Conservation (phyloP, 2,797 vertebrate genomes). For the Hozukius guyotensis region DNA sequence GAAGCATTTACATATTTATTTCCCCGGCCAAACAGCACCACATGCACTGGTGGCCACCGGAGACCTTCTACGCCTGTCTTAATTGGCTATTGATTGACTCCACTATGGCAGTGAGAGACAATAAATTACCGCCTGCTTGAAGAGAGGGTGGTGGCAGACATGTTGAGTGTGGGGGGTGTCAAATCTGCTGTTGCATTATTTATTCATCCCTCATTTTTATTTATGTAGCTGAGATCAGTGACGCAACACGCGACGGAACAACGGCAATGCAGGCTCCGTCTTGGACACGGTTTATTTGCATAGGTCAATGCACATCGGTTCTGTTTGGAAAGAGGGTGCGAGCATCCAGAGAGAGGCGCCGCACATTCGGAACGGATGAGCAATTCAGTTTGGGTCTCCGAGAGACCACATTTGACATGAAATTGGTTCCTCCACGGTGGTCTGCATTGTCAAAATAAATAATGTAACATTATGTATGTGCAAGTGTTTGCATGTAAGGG, state of each 20-base stretch:
- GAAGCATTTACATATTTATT: conserved; percentile 78
- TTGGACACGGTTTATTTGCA: conserved; percentile 68
- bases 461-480: conserved; percentile 18
- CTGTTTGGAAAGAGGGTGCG: conserved; percentile 14
- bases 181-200: conserved; percentile 67
- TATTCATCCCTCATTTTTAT: conserved; percentile 70
- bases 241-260: conserved; percentile 54
- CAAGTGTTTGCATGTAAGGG: not conserved
- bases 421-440: conserved; percentile 40
- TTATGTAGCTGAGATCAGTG: conserved; percentile 61
- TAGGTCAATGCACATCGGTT: conserved; percentile 44
- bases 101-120: conserved; percentile 60
- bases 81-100: conserved; percentile 85
- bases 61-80: conserved; percentile 59
- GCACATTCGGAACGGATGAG: conserved; percentile 19
- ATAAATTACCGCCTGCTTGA: conserved; percentile 72
- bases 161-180: conserved; percentile 35
- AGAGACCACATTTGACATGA: conserved; percentile 45
- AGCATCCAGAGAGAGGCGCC: conserved; percentile 9
- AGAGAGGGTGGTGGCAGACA: conserved; percentile 35
- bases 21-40: conserved; percentile 50
- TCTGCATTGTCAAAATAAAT: conserved; percentile 56
- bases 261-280: conserved; percentile 38
- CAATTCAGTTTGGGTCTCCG: conserved; percentile 1
- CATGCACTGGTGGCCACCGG: conserved; percentile 43